These are phyloP conservation scores for Barbus barbus DNA, from an alignment of 2,113 vertebrate species.

Conservation along the genomic window DNA sequence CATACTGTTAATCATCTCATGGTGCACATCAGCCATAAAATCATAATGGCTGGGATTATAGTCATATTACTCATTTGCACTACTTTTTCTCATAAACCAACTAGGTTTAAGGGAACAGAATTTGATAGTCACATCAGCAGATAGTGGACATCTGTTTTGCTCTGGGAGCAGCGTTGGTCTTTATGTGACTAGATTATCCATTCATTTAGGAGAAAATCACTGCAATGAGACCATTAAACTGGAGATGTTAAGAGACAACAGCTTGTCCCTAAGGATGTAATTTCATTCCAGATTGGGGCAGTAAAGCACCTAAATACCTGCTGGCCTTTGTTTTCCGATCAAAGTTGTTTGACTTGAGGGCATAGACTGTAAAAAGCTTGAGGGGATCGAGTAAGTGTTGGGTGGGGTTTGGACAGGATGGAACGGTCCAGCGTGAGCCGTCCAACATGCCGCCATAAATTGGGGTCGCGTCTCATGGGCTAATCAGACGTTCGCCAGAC, in stretches of 20 bases:
- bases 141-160: conserved; percentile 58
- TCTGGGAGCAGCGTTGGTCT: conserved; percentile 46
- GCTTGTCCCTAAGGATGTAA: conserved; percentile 56
- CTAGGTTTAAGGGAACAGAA: conserved; percentile 55
- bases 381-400: conserved; percentile 7
- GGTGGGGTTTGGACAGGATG: conserved; percentile 30
- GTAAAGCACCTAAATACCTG: conserved; percentile 64
- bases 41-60: conserved; percentile 39
- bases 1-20: conserved; percentile 8
- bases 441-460: conserved; percentile 38
- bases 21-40: conserved; percentile 13
- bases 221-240: conserved; percentile 58
- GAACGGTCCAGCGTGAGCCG: neutral
- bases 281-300: conserved; percentile 61
- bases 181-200: conserved; percentile 61
- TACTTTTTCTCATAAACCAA: conserved; percentile 44
- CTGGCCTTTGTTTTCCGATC: conserved; percentile 43
- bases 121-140: conserved; percentile 55
- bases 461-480: neutral
- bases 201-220: conserved; percentile 51
- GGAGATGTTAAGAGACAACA: conserved; percentile 50
- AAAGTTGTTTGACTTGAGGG: conserved; percentile 52
- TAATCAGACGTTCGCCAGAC: conserved; percentile 1
- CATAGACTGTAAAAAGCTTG: no score
- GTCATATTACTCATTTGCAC: conserved; percentile 69